Evolutionary conservation across 2,797 vertebrate genomes (phyloP).

Genomic region (Oryzias dopingdopingensis): DNA sequence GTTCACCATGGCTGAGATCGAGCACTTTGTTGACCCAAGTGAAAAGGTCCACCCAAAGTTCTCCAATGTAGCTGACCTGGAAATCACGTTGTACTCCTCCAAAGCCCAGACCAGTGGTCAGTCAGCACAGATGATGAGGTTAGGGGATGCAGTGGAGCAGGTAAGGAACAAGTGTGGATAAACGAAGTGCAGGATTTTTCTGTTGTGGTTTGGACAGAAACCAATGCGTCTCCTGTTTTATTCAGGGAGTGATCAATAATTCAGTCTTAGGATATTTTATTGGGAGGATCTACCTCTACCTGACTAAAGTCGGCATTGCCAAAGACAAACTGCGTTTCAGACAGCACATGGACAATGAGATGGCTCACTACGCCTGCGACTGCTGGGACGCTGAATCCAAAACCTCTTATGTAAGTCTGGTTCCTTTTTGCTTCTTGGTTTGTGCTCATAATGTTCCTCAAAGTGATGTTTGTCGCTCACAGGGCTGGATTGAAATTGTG

Average conservation of each 20-base stretch:
- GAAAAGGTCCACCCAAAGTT: conserved; percentile 96
- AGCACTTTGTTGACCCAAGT: conserved; percentile 97
- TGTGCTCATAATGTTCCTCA: background rate
- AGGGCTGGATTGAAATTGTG: conserved; percentile 99
- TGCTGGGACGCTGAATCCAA: conserved; percentile 99
- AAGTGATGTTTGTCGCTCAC: conserved; percentile 9
- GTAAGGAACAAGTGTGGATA: conserved; percentile 51
- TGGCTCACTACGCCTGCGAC: conserved; percentile 99
- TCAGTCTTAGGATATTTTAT: conserved; percentile 98
- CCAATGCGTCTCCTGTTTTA: background rate
- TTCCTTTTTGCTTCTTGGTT: background rate
- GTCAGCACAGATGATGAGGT: conserved; percentile 88
- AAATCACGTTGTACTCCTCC: conserved; percentile 89
- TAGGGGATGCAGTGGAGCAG: conserved; percentile 96
- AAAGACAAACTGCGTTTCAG: conserved; percentile 96
- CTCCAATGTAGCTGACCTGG: conserved; percentile 85
- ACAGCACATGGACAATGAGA: conserved; percentile 99
- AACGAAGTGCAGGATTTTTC: background rate
- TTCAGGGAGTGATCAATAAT: conserved; percentile 95
- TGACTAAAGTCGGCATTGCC: conserved; percentile 90
- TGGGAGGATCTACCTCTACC: conserved; percentile 98
- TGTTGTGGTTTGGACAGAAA: background rate
- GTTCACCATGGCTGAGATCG: conserved; percentile 99
- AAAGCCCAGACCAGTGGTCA: conserved; percentile 96
- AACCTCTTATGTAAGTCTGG: conserved; percentile 90